Base-by-base conservation (phyloP, 1,140 invertebrate genomes). In the Cheumatopsyche charites region DNA sequence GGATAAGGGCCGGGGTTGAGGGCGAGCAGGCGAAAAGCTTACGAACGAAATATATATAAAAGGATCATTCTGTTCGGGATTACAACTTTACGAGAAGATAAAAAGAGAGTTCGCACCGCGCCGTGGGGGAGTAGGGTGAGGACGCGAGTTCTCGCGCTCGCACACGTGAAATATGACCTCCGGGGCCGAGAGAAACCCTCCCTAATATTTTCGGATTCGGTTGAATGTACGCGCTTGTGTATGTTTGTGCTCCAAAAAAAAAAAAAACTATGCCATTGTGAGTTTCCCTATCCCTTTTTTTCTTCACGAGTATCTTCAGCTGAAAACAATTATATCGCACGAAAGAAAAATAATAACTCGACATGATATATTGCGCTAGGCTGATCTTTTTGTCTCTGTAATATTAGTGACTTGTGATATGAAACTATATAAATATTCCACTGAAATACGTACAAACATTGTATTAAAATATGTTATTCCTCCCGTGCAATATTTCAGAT, bases 51-150 rank as follows among this genome's bases (percentile, higher is more conserved):
- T 74, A 63, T 74, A 36, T 36, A 71, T 74, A 68, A 71, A 74
- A 62, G 65, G 73, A 75, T 75, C 73, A 75, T 75, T 75, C 70
- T 63, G 58, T 63, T 66, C 70, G 66, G 70, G 73, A 75, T 75
- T 75, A 75, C 73, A 75, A 72, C 73, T 75, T 75, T 75, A 74
- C 66, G 73, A 62, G 70, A 66, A 70, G 73, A 75, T 75, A 75
- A 75, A 75, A 75, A 75, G 69, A 69, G 71, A 71, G 70, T 66
- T 66, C 62, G 29, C 63, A 42, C 55, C 29, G 21, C 19, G 12
- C 4, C 21, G 23, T 47, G 23, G 36, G 15, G 29, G 29, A 17
- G 29, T 43, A 23, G 6, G 1, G 42, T n/a, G 21, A 58, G 21
- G 55, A 58, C 55, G 29, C 12, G 45, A 49, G 45, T n/a, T 15